A percentile compares a stretch with the other conserved stretches of the same genome.
Conservation (phyloP, 1,140 invertebrate species). For the Tetraneura akinire region DNA sequence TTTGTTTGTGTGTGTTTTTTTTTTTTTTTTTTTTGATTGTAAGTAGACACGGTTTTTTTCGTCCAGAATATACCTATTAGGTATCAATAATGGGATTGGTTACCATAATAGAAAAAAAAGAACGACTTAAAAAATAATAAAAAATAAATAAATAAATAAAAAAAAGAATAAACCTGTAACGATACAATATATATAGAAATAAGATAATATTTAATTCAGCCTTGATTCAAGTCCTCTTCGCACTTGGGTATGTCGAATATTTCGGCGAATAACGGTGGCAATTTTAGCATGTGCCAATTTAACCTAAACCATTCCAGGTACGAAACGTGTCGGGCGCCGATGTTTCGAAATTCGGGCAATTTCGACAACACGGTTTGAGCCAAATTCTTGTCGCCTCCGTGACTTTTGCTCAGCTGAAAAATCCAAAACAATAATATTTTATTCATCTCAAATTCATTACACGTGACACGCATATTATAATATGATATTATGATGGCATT, state of each 20-base stretch:
- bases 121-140: slow-evolving; percentile 1
- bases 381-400: slow-evolving; percentile 63
- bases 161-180: slow-evolving; percentile 32
- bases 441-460: too few species aligned
- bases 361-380: slow-evolving; percentile 72
- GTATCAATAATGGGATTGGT: too few species aligned
- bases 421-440: not conserved
- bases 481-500: too few species aligned
- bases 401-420: slow-evolving; percentile 54
- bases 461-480: too few species aligned
- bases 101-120: too few species aligned
- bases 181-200: not conserved
- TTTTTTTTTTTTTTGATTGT: slow-evolving; percentile 37
- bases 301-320: slow-evolving; percentile 87
- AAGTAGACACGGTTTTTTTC: slow-evolving; percentile 34
- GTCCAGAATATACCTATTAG: slow-evolving; percentile 20
- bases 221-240: slow-evolving; percentile 73
- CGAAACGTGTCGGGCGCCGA: slow-evolving; percentile 82
- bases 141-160: slow-evolving; percentile 22
- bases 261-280: slow-evolving; percentile 93
- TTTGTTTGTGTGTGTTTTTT: too few species aligned
- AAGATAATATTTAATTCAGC: slow-evolving; percentile 52
- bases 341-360: slow-evolving; percentile 76
- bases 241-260: slow-evolving; percentile 96
- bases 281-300: slow-evolving; percentile 81